These are phyloP conservation scores for Typhlichthys subterraneus DNA, from an alignment of 2,797 vertebrate species.

Conservation along the genomic window DNA sequence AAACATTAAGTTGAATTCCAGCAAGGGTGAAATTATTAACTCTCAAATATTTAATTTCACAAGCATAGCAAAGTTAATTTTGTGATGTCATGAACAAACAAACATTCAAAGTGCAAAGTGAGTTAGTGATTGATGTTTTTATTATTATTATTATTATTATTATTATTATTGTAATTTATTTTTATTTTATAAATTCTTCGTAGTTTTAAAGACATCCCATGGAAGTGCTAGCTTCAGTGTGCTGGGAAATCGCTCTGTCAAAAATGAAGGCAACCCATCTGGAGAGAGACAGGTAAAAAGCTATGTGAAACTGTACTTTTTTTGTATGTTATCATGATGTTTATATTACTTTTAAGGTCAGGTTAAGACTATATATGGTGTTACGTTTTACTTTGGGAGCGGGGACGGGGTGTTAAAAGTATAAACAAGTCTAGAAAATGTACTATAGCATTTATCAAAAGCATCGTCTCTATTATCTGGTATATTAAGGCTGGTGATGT, in stretches of 20 bases:
- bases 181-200: neutral
- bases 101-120: neutral
- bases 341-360: too few species aligned
- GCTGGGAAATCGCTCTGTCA: constrained; percentile 84
- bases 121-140: neutral
- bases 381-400: too few species aligned
- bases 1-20: too few species aligned
- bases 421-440: neutral
- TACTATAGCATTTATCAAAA: neutral
- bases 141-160: constrained; percentile 1
- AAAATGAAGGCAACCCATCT: constrained; percentile 85
- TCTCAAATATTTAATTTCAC: too few species aligned
- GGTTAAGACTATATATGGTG: too few species aligned
- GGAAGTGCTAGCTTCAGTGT: constrained; percentile 94
- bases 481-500: constrained; percentile 2
- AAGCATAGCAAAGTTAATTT: too few species aligned
- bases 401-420: neutral
- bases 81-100: too few species aligned
- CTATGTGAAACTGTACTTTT: neutral
- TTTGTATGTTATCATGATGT: neutral
- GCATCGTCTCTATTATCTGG: neutral
- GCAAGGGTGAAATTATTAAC: too few species aligned
- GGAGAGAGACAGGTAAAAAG: constrained; percentile 87
- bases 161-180: neutral
- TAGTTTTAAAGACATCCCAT: constrained; percentile 88